Conservation (phyloP, 2,888 invertebrate species). For the Nasonovia ribisnigri region DNA sequence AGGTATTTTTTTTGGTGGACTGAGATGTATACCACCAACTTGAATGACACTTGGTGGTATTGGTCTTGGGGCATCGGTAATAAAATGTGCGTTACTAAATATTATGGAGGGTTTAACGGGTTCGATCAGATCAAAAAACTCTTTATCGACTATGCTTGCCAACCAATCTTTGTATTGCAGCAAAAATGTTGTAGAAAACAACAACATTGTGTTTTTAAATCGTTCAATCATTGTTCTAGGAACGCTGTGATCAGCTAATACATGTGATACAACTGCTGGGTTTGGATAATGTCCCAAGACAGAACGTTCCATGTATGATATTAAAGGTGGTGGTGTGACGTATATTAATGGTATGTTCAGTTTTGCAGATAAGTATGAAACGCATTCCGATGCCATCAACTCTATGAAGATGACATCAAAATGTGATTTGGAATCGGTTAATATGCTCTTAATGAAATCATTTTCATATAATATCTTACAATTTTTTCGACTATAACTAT, state of each 20-base stretch:
- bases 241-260: not conserved
- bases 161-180: not conserved
- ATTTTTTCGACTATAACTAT: not conserved
- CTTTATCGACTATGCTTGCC: not conserved
- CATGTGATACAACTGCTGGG: slow-evolving; percentile 3
- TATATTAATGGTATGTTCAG: not conserved
- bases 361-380: not conserved
- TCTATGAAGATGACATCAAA: slow-evolving; percentile 11
- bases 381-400: slow-evolving; percentile 6
- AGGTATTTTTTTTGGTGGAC: not conserved
- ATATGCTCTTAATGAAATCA: not conserved
- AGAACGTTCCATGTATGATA: not conserved
- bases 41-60: not conserved
- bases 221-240: not conserved
- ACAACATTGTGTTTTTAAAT: not conserved
- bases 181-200: not conserved
- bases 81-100: not conserved
- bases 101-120: not conserved
- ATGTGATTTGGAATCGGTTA: no score
- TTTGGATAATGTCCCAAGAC: not conserved
- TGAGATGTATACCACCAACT: slow-evolving; percentile 3
- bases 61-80: not conserved
- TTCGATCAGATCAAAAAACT: not conserved
- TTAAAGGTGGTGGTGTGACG: not conserved
- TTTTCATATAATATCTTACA: not conserved